A percentile compares a stretch with the other conserved stretches of the same genome.
phyloP scores from a whole-genome alignment of 2,888 invertebrate genomes.

The Limnephilus auricula region DNA sequence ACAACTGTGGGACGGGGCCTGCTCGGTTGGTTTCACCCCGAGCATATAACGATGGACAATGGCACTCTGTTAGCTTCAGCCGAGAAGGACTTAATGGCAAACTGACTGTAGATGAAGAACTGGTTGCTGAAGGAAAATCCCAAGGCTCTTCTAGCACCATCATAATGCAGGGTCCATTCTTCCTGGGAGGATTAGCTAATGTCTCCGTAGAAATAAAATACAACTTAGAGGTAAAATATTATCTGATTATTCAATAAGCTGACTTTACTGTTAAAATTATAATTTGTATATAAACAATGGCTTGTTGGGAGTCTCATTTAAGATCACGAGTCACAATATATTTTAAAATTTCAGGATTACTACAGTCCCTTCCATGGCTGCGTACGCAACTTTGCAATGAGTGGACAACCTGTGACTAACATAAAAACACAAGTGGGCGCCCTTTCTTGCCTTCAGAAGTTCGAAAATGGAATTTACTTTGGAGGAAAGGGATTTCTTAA shows the following conservation, averaged over 20 bases:
- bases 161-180: slow-evolving; percentile 84
- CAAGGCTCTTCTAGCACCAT: slow-evolving; percentile 74
- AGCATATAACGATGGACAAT: slow-evolving; percentile 84
- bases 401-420: slow-evolving; percentile 81
- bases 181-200: slow-evolving; percentile 86
- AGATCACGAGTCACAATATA: not conserved
- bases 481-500: slow-evolving; percentile 85
- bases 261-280: not conserved
- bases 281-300: not conserved
- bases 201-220: slow-evolving; percentile 73
- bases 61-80: slow-evolving; percentile 87
- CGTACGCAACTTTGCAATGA: slow-evolving; percentile 85
- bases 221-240: slow-evolving; percentile 70
- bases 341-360: slow-evolving; percentile 74
- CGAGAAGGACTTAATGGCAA: slow-evolving; percentile 81
- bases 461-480: slow-evolving; percentile 91
- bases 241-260: not conserved
- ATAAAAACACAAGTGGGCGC: slow-evolving; percentile 80
- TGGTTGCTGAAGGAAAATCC: slow-evolving; percentile 77
- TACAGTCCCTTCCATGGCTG: slow-evolving; percentile 90
- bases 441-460: slow-evolving; percentile 86
- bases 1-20: slow-evolving; percentile 84
- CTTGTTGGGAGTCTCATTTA: not conserved
- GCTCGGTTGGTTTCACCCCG: slow-evolving; percentile 78
- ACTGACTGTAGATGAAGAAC: slow-evolving; percentile 82